Conservation (phyloP, 2,113 vertebrate genomes). For the Indicator indicator region DNA sequence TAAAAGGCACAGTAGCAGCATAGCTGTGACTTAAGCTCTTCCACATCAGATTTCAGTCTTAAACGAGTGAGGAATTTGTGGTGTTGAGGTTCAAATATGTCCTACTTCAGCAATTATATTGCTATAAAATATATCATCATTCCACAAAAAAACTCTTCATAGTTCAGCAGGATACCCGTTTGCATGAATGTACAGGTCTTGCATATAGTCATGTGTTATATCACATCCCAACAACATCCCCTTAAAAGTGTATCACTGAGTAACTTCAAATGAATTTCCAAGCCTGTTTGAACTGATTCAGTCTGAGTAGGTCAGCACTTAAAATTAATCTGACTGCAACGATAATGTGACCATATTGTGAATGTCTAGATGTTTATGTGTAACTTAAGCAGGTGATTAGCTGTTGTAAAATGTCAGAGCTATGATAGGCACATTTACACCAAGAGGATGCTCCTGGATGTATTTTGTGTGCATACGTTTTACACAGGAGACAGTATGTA, state of each 20-base stretch:
- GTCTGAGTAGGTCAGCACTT: background rate
- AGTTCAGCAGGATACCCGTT: background rate
- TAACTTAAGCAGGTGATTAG: slow-evolving; percentile 14
- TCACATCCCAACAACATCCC: background rate
- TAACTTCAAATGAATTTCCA: background rate
- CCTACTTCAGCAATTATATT: background rate
- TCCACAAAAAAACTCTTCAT: background rate
- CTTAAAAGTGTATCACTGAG: background rate
- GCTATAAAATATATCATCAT: background rate
- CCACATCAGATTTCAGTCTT: background rate
- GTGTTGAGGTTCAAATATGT: background rate
- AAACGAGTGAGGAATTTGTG: background rate
- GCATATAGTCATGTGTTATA: background rate
- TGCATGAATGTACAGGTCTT: background rate
- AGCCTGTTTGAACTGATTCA: background rate
- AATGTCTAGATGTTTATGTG: background rate
- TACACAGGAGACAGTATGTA: background rate
- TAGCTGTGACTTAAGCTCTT: background rate
- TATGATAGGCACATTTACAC: background rate
- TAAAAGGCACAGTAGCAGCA: background rate
- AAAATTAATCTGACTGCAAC: background rate
- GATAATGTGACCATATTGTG: background rate
- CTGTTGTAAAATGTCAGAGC: background rate
- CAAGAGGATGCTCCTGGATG: background rate
- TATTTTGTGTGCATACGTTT: background rate